A percentile compares a stretch with the other conserved stretches of the same genome.
These are phyloP conservation scores for Trachymyrmex septentrionalis DNA, from an alignment of 1,140 invertebrate genomes.

Conservation along the genomic window DNA sequence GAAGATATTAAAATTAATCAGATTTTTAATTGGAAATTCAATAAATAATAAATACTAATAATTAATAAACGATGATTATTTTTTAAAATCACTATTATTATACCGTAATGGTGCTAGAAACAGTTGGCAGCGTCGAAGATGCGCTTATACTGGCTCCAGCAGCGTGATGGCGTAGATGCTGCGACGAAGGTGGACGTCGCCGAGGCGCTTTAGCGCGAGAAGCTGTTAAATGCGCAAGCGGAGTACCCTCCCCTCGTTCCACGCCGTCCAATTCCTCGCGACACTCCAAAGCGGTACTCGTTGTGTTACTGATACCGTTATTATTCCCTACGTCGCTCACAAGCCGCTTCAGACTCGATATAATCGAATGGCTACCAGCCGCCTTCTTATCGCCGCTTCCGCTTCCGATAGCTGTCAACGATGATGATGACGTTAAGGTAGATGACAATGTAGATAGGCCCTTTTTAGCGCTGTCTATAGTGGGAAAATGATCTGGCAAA, in stretches of 20 bases:
- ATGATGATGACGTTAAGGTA: constrained; percentile 67
- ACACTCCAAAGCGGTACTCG: constrained; percentile 78
- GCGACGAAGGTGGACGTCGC: constrained; percentile 88
- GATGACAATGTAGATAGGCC: constrained; percentile 63
- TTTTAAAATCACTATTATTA: too few species aligned
- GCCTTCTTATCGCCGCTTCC: constrained; percentile 78
- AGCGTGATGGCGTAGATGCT: constrained; percentile 81
- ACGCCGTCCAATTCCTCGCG: constrained; percentile 87
- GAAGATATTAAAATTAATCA: constrained; percentile 32
- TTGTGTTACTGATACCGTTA: constrained; percentile 77
- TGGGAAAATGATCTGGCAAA: constrained; percentile 47
- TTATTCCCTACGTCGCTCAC: constrained; percentile 76
- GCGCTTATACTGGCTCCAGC: constrained; percentile 56
- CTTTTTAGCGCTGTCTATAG: constrained; percentile 66
- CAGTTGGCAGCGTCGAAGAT: constrained; percentile 51
- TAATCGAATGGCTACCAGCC: constrained; percentile 74
- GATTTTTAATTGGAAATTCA: background rate
- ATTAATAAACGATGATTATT: too few species aligned
- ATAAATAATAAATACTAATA: background rate
- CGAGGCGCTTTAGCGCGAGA: constrained; percentile 89
- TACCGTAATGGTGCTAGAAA: constrained; percentile 27
- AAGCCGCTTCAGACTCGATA: constrained; percentile 82
- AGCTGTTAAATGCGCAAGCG: constrained; percentile 89
- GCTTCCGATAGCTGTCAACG: constrained; percentile 51
- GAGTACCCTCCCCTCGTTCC: constrained; percentile 86